Percentiles rank a stretch among this genome's conserved stretches.
These are phyloP conservation scores for Notodonta ziczac DNA, from an alignment of 2,888 invertebrate genomes.

Conservation along the genomic window DNA sequence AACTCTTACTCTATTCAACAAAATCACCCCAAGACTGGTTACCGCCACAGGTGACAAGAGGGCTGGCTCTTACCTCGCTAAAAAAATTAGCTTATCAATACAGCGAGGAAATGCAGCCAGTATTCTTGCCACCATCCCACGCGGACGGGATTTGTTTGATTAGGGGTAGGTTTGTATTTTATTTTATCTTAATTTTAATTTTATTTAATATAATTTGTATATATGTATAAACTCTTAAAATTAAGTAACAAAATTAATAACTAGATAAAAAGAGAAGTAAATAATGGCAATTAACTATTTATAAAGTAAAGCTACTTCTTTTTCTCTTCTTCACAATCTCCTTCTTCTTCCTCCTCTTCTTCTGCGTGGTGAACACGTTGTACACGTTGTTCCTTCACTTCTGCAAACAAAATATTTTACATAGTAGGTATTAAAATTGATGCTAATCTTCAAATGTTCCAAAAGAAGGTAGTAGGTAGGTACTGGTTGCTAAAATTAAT, in stretches of 20 bases:
- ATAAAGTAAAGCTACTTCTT: constrained; percentile 23
- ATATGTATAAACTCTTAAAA: constrained; percentile 33
- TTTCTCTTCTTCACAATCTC: constrained; percentile 54
- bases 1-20: no score
- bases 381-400: constrained; percentile 13
- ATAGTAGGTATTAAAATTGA: neutral
- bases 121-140: no score
- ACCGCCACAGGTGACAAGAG: no score
- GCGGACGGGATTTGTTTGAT: no score
- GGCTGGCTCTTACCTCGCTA: no score
- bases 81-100: neutral
- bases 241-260: constrained; percentile 36
- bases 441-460: no score
- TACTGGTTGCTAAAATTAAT: no score
- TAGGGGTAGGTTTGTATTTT: no score
- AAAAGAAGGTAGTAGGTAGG: no score
- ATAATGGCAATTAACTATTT: constrained; percentile 45
- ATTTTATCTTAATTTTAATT: no score
- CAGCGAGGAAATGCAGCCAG: no score
- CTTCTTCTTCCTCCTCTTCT: constrained; percentile 48
- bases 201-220: constrained; percentile 13
- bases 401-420: constrained; percentile 23
- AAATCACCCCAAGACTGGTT: no score
- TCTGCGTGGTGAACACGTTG: constrained; percentile 10
- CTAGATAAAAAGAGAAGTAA: constrained; percentile 39